Evolutionary conservation across 2,113 vertebrate species (phyloP), one percentile per base, ranked within the genome.

Genomic region (Triplophysa siluroides): DNA sequence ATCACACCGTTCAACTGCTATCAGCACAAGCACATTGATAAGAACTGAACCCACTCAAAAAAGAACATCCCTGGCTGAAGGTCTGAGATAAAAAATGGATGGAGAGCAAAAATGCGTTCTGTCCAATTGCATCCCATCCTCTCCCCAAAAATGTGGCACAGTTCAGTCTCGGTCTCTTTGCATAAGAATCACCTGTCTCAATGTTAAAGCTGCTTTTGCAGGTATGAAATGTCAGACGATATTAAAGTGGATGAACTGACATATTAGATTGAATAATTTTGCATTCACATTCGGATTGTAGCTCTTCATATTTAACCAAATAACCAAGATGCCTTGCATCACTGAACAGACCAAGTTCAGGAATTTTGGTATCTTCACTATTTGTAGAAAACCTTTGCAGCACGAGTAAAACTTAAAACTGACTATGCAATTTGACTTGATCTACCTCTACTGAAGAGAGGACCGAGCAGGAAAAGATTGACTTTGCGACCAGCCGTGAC

Each of bases 21-120:
- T 8, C 24, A 70, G 18, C 26, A 19, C 64, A 65, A 69, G 38
- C 76, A 43, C 58, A 24, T 21, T 13, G n/a, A 78, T 23, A 10
- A 54, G 68, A 83, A 77, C 16, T 62, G 26, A n/a, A 79, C 33
- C 10, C 14, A 62, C 12, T 18, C 61, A 33, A 54, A 23, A 70
- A 50, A 73, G 65, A 66, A 83, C 62, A 86, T 81, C 76, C 86
- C 85, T 84, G 78, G 70, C 41, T 83, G 75, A 66, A 77, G 76
- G 85, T 83, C 69, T 67, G 52, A 52, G 47, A 63, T 52, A 81
- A 77, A 78, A n/a, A n/a, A n/a, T n/a, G n/a, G n/a, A 76, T 79
- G 64, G 47, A 66, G 72, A 76, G 52, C 73, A 73, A 81, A 77
- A 71, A 45, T 61, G 29, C 11, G 47, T 47, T 83, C 76, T n/a